Evolutionary conservation across 23 tunicate species (phyloP).

Genomic region (Clavelina lepadiformis): DNA sequence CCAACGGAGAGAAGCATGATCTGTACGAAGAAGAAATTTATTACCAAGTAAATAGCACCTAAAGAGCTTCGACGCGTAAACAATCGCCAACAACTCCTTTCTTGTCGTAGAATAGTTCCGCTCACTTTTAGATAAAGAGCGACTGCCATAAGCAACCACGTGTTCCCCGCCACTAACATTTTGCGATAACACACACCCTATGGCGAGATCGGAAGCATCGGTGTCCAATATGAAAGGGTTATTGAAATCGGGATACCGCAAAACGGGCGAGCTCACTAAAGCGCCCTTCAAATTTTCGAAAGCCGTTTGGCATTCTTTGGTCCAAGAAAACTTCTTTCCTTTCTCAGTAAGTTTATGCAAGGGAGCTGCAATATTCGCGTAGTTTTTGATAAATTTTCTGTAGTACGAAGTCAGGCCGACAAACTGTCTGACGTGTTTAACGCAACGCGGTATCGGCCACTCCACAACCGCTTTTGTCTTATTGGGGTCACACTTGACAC

Average conservation of each 20-base stretch:
- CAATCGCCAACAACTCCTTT: slow-evolving; percentile 1
- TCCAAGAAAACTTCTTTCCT: neutral
- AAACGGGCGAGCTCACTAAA: slow-evolving; percentile 18
- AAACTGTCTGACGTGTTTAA: slow-evolving; percentile 24
- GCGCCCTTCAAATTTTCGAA: slow-evolving; percentile 8
- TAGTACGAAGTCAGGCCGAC: slow-evolving; percentile 40
- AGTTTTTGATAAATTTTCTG: slow-evolving; percentile 11
- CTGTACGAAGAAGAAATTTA: slow-evolving; percentile 9
- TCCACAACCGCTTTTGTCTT: slow-evolving; percentile 4
- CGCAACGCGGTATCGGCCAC: slow-evolving; percentile 21
- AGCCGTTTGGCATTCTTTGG: slow-evolving; percentile 19
- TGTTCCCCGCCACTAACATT: slow-evolving; percentile 4
- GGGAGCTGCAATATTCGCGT: slow-evolving; percentile 14
- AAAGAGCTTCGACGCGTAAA: slow-evolving; percentile 5
- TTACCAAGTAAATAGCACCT: slow-evolving; percentile 20
- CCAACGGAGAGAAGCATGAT: slow-evolving; percentile 43
- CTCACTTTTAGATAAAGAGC: slow-evolving; percentile 4
- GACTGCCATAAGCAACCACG: slow-evolving; percentile 27
- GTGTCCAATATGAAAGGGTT: slow-evolving; percentile 15
- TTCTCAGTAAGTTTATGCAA: slow-evolving; percentile 5
- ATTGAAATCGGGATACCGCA: slow-evolving; percentile 9
- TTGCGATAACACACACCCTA: slow-evolving; percentile 27
- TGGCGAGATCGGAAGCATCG: slow-evolving; percentile 27
- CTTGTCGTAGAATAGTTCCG: neutral
- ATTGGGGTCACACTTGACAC: slow-evolving; percentile 17